Percentiles rank a stretch among this genome's conserved stretches.
phyloP scores from a whole-genome alignment of 1,140 invertebrate genomes.

The Bombus confusus region DNA sequence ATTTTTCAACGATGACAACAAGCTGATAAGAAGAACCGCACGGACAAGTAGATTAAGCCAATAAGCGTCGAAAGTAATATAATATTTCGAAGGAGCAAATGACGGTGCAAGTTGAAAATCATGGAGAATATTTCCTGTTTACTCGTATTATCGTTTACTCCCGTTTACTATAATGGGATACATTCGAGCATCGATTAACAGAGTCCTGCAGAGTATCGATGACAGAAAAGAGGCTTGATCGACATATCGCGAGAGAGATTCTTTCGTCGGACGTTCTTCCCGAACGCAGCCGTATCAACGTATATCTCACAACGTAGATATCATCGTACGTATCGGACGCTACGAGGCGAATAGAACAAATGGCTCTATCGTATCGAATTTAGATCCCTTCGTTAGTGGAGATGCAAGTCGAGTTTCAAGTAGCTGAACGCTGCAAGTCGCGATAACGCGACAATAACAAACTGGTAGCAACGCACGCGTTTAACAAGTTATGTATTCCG shows the following conservation, averaged over 20 bases:
- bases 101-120: background rate
- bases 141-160: background rate
- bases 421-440: conserved; percentile 40
- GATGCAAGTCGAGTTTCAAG: conserved; percentile 56
- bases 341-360: background rate
- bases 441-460: conserved; percentile 66
- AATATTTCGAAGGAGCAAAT: background rate
- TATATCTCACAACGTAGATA: background rate
- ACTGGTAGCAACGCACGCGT: conserved; percentile 44
- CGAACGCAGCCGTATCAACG: background rate
- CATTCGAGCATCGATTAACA: background rate
- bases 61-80: background rate
- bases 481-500: conserved; percentile 57
- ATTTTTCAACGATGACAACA: conserved; percentile 19
- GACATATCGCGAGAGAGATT: background rate
- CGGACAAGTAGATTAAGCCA: too few species aligned
- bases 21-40: conserved; percentile 1
- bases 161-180: too few species aligned
- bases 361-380: conserved; percentile 18
- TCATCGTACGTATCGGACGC: too few species aligned
- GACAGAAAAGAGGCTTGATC: background rate
- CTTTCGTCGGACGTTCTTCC: background rate
- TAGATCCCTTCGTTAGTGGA: conserved; percentile 40
- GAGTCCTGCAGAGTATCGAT: background rate
- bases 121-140: background rate